A percentile compares a stretch with the other conserved stretches of the same genome.
These are phyloP conservation scores for Mesoligia furuncula DNA, from an alignment of 2,888 invertebrate genomes.

Conservation along the genomic window DNA sequence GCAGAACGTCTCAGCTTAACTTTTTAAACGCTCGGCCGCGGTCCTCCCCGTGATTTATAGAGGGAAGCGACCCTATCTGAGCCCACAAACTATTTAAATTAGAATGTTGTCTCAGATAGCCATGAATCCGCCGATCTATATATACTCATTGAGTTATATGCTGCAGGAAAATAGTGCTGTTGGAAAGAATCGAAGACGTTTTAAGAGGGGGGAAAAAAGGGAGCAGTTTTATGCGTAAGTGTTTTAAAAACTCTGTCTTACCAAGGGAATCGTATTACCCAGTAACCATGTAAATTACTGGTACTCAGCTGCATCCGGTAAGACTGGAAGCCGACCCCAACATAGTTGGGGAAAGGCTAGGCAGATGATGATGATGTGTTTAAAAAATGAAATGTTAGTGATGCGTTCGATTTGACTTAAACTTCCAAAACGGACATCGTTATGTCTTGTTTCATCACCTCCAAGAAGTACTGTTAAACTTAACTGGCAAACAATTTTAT, in stretches of 20 bases:
- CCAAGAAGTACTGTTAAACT: no score
- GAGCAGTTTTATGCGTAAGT: conserved; percentile 5
- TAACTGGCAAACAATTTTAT: background rate
- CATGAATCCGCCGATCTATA: conserved; percentile 69
- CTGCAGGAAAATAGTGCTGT: conserved; percentile 41
- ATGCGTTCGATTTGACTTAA: background rate
- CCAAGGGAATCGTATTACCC: background rate
- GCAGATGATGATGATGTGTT: conserved; percentile 2
- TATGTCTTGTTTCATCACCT: background rate
- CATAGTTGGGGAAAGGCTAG: no score
- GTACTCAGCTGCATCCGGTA: no score
- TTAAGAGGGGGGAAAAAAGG: background rate
- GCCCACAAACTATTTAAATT: conserved; percentile 84
- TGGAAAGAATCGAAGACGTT: conserved; percentile 20
- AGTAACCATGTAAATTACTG: background rate
- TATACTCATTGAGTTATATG: conserved; percentile 77
- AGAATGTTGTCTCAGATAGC: conserved; percentile 82
- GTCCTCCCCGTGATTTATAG: conserved; percentile 72
- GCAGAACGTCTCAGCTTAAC: conserved; percentile 77
- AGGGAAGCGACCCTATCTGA: conserved; percentile 69
- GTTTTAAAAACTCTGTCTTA: background rate
- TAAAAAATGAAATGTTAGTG: background rate
- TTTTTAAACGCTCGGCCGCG: conserved; percentile 78
- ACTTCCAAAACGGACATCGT: background rate
- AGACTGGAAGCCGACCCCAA: no score